Evolutionary conservation across 2,113 vertebrate genomes (phyloP).

Genomic region (Cairina moschata): DNA sequence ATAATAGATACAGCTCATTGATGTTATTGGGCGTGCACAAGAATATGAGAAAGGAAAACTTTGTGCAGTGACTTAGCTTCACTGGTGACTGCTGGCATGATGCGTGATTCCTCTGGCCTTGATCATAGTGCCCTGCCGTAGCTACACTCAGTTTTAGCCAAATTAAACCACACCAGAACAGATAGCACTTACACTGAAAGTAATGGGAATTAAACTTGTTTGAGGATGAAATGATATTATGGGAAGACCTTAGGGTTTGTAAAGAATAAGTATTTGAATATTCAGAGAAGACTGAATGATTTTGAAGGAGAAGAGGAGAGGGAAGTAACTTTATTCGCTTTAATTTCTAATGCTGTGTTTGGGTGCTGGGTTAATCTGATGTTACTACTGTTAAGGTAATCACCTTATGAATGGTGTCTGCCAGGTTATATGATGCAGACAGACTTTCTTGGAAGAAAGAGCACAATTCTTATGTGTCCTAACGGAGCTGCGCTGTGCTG

Average conservation of each 20-base stretch:
- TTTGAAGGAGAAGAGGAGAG: neutral
- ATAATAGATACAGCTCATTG: neutral
- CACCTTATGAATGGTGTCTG: neutral
- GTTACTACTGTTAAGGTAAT: neutral
- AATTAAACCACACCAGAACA: neutral
- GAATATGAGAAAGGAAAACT: neutral
- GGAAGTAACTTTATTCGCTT: neutral
- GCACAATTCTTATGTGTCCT: neutral
- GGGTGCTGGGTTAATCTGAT: neutral
- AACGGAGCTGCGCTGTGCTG: neutral
- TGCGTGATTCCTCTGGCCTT: neutral
- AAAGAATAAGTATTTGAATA: neutral
- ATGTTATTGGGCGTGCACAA: neutral
- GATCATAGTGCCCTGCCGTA: neutral
- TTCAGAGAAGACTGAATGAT: neutral
- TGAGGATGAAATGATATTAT: neutral
- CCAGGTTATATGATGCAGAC: neutral
- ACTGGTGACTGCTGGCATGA: neutral
- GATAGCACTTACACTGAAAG: neutral
- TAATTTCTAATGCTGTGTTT: neutral
- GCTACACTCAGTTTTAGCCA: neutral
- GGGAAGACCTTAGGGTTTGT: neutral
- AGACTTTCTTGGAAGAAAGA: neutral
- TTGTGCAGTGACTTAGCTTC: neutral
- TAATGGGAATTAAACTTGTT: neutral